These are phyloP conservation scores for Eupithecia centaureata DNA, from an alignment of 2,888 invertebrate species.

Conservation along the genomic window DNA sequence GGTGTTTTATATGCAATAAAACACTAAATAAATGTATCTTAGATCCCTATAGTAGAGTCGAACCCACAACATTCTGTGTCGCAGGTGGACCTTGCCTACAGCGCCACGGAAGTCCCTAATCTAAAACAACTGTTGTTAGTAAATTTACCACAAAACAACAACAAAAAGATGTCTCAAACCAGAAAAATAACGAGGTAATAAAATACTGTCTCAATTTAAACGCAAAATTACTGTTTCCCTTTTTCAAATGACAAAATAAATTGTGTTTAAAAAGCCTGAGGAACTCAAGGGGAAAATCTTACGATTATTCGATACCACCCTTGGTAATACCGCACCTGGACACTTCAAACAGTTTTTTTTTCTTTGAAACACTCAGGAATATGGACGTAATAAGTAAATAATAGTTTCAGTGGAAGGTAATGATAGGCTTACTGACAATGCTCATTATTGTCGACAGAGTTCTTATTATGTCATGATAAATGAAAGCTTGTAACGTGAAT, in stretches of 20 bases:
- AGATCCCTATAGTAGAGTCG: too few species aligned
- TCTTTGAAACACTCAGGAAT: neutral
- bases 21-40: too few species aligned
- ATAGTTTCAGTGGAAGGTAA: neutral
- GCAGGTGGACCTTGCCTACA: too few species aligned
- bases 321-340: constrained; percentile 7
- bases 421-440: constrained; percentile 1
- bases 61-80: too few species aligned
- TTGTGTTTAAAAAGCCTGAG: constrained; percentile 21
- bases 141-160: neutral
- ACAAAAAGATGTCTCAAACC: neutral
- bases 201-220: constrained; percentile 28
- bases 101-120: too few species aligned
- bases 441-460: neutral
- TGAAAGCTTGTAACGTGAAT: neutral
- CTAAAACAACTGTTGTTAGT: neutral
- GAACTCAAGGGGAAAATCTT: constrained; percentile 22
- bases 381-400: neutral
- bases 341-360: neutral
- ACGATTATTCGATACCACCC: constrained; percentile 38
- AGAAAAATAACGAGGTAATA: constrained; percentile 20
- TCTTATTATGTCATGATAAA: constrained; percentile 2
- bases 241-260: constrained; percentile 26
- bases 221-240: constrained; percentile 25
- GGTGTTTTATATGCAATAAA: too few species aligned